These are phyloP conservation scores for Smithornis capensis DNA, from an alignment of 2,113 vertebrate species.

Conservation along the genomic window DNA sequence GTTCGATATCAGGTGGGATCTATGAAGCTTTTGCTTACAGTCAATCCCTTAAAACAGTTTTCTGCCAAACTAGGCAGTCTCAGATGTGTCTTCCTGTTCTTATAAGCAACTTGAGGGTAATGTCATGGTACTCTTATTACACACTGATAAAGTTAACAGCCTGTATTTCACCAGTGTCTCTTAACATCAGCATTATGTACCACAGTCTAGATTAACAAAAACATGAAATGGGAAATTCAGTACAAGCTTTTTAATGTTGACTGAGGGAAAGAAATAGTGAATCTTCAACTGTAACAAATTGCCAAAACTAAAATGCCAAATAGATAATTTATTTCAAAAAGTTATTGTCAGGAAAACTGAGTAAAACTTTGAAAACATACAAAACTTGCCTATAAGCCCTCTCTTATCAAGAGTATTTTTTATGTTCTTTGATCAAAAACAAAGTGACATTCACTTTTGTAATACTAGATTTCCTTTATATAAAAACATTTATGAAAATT, in stretches of 20 bases:
- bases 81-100: neutral
- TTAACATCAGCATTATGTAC: neutral
- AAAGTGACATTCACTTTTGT: neutral
- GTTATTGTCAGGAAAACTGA: neutral
- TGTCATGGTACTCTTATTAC: neutral
- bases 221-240: neutral
- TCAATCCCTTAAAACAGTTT: neutral
- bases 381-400: neutral
- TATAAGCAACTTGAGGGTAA: neutral
- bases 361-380: neutral
- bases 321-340: neutral
- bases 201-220: neutral
- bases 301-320: neutral
- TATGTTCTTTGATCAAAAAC: neutral
- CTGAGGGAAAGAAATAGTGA: rapidly evolving
- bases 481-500: neutral
- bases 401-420: neutral
- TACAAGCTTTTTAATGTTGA: neutral
- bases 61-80: neutral
- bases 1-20: neutral
- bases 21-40: neutral
- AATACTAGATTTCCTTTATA: neutral
- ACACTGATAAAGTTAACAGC: neutral
- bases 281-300: neutral
- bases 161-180: neutral